phyloP scores from a whole-genome alignment of 2,888 invertebrate species.

The Drosophila paracracens region DNA sequence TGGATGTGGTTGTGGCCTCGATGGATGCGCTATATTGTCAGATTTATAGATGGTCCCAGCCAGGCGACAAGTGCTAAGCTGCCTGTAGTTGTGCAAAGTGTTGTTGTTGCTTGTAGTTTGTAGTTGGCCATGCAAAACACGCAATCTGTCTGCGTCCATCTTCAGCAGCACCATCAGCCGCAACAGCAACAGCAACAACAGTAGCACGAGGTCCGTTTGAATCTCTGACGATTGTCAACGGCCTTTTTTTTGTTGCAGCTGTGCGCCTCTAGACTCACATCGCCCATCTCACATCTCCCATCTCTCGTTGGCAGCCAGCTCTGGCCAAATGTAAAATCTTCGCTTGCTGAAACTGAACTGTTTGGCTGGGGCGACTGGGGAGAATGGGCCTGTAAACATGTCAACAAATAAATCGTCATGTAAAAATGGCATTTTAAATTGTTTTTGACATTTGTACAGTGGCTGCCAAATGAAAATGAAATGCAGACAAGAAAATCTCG shows the following conservation, averaged over 20 bases:
- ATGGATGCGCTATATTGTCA: constrained; percentile 22
- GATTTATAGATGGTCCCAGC: constrained; percentile 56
- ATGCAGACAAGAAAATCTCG: constrained; percentile 66
- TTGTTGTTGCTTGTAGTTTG: constrained; percentile 36
- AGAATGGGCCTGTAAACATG: constrained; percentile 66
- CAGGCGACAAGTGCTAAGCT: constrained; percentile 58
- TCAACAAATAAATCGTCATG: constrained; percentile 82
- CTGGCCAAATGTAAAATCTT: constrained; percentile 55
- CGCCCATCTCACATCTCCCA: background rate
- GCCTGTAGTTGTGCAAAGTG: constrained; percentile 32
- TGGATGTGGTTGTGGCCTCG: background rate
- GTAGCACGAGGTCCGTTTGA: constrained; percentile 25
- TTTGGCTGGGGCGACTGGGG: constrained; percentile 20
- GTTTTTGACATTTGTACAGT: constrained; percentile 81
- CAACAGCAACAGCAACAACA: constrained; percentile 10
- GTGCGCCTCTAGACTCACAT: constrained; percentile 19
- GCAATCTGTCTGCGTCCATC: constrained; percentile 74
- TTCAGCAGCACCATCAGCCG: constrained; percentile 36
- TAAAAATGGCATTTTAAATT: constrained; percentile 83
- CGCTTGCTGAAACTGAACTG: constrained; percentile 9
- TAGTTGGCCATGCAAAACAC: constrained; percentile 65
- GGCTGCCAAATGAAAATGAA: constrained; percentile 78
- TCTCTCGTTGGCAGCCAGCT: background rate
- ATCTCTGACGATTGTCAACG: constrained; percentile 52
- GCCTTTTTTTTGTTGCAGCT: constrained; percentile 39